A percentile compares a stretch with the other conserved stretches of the same genome.
Conservation (phyloP, 2,113 vertebrate species). For the Helogale parvula region DNA sequence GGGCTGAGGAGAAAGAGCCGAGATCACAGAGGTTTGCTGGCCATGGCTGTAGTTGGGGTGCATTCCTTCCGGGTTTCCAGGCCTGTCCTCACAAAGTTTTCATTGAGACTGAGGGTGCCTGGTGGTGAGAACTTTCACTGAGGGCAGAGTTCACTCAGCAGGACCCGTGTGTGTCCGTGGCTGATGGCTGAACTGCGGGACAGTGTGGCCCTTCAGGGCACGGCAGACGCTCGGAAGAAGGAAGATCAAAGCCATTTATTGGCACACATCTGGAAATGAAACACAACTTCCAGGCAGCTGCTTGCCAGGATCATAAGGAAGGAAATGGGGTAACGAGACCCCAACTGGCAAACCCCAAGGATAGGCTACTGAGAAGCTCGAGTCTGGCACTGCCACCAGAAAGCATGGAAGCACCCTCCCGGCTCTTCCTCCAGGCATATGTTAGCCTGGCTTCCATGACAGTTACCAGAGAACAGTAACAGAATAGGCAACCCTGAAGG, state of each 20-base stretch:
- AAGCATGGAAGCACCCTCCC: not conserved
- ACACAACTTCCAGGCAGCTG: conserved; percentile 26
- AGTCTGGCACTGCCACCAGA: conserved; percentile 1
- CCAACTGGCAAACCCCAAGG: not conserved
- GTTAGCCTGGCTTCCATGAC: not conserved
- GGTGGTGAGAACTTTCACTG: not conserved
- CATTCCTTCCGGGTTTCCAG: not conserved
- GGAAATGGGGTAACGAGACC: conserved; percentile 16
- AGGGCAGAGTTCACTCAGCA: not conserved
- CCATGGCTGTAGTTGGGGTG: fast-evolving
- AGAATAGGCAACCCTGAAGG: not conserved
- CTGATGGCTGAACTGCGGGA: not conserved
- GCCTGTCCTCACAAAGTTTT: not conserved
- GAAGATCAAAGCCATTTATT: not conserved
- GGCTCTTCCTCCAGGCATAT: not conserved
- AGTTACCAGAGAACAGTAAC: conserved; percentile 25
- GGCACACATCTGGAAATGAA: not conserved
- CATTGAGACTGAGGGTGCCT: not conserved
- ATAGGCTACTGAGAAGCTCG: not conserved
- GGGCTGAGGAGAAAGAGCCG: not conserved
- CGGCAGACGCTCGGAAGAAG: too few species aligned
- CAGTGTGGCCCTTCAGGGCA: not conserved
- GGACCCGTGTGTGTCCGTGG: not conserved
- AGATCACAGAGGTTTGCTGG: not conserved
- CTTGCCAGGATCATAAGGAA: not conserved